Evolutionary conservation across 2,113 vertebrate species (phyloP), one percentile per base, ranked within the genome.

Genomic region (Myanophis thanlyinensis): DNA sequence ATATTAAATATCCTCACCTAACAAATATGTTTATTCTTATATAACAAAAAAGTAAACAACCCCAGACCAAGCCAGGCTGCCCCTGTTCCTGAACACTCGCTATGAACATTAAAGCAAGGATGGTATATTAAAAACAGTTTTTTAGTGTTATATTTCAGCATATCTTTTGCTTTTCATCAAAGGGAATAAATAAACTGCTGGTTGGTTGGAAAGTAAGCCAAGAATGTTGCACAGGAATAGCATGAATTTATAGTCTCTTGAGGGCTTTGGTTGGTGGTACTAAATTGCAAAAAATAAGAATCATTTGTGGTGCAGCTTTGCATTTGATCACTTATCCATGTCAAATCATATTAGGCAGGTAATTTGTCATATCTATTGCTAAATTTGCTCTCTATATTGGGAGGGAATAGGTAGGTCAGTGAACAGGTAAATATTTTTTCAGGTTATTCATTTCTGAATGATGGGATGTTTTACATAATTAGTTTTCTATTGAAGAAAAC

Each of bases 111-210:
- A 48, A 47, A 87, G 59, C 89, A 84, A 40, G 25, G 27, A 30
- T 9, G 12, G 30, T 54, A 80, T 47, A 47, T 73, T 47, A 18
- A 22, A 59, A 30, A 86, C 18, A 56, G 23, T 5, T 59, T 7
- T n/a, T 87, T 40, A 49, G 40, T 62, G 25, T 54, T 51, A 22
- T 47, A 7, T 87, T 87, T 47, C 54, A 91, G 22, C 46, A 40
- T 91, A n/a, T 62, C 11, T 87, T 0, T 91, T n/a, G 35, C 30
- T 87, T 59, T 62, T 62, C 53, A 62, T 25, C 51, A 49, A 87
- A 91, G 46, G 91, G 87, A 91, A 91, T 91, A 49, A 91, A 91
- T 91, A 49, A 91, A 46, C n/a, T 87, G 44, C 91, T n/a, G 25
- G 46, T 40, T 62, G 85, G 85, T 40, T 59, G 84, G 52, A 91